These are phyloP conservation scores for Chaetorhynchus papuensis DNA, from an alignment of 2,113 vertebrate species.

Conservation along the genomic window DNA sequence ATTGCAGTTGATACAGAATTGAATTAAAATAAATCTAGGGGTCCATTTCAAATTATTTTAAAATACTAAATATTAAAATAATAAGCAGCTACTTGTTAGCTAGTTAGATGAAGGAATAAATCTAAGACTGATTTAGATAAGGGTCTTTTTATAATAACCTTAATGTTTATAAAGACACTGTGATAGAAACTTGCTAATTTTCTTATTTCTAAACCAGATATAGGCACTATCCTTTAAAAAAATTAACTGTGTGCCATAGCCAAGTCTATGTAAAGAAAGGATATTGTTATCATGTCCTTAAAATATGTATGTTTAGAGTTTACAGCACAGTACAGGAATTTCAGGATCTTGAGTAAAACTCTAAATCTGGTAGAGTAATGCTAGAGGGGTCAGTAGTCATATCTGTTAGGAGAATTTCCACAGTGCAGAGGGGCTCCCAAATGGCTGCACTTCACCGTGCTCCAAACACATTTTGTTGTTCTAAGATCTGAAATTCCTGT, in stretches of 20 bases:
- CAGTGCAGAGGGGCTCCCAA: neutral
- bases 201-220: neutral
- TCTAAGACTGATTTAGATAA: neutral
- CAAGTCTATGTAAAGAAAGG: neutral
- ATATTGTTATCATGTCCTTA: neutral
- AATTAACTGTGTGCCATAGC: neutral
- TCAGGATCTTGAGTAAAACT: neutral
- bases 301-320: neutral
- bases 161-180: neutral
- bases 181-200: neutral
- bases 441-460: neutral
- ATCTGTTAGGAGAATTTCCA: neutral
- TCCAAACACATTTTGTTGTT: neutral
- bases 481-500: neutral
- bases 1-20: neutral
- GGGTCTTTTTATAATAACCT: neutral
- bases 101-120: too few relatives aligned
- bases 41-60: neutral
- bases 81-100: neutral
- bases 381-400: neutral
- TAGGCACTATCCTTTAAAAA: neutral
- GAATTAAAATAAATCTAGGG: neutral
- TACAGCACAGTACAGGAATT: neutral
- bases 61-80: neutral
- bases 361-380: neutral